Conservation (phyloP, 2,888 invertebrate species). For the Lysandra coridon region DNA sequence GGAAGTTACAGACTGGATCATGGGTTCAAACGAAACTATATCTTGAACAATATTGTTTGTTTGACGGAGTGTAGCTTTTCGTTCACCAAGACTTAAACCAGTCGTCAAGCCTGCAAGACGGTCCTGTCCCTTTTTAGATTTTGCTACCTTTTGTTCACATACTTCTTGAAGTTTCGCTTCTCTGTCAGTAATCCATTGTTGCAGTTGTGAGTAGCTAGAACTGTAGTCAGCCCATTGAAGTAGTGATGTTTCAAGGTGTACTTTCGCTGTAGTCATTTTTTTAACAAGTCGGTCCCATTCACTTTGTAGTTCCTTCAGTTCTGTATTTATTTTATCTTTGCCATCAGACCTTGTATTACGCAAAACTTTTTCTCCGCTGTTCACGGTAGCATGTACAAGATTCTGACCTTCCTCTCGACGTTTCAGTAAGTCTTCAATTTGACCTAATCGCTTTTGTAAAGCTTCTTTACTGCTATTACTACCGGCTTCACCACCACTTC, state of each 20-base stretch:
- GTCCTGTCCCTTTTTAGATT: constrained; percentile 88
- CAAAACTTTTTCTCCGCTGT: constrained; percentile 93
- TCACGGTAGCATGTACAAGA: constrained; percentile 91
- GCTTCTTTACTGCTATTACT: constrained; percentile 90
- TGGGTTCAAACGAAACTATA: constrained; percentile 97
- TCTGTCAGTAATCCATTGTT: constrained; percentile 96
- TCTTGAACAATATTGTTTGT: constrained; percentile 97
- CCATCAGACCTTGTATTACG: constrained; percentile 94
- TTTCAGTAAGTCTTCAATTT: constrained; percentile 89
- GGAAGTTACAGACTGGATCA: constrained; percentile 96
- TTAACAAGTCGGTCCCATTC: constrained; percentile 96
- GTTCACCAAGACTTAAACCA: constrained; percentile 88
- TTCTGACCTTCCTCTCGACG: constrained; percentile 93
- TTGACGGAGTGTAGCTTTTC: constrained; percentile 93
- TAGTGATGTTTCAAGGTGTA: constrained; percentile 92
- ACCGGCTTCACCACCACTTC: constrained; percentile 89
- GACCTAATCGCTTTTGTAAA: constrained; percentile 88
- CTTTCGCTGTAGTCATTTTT: constrained; percentile 95
- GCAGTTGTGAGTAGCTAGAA: constrained; percentile 94
- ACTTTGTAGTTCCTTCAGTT: constrained; percentile 92
- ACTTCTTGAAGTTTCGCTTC: constrained; percentile 96
- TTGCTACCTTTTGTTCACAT: constrained; percentile 90
- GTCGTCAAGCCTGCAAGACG: constrained; percentile 85
- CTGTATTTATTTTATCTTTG: constrained; percentile 90
- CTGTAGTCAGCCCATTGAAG: constrained; percentile 98